Evolutionary conservation across 2,888 invertebrate genomes (phyloP), one percentile per base, ranked within the genome.

Genomic region (Glyphotaelius pellucidus): DNA sequence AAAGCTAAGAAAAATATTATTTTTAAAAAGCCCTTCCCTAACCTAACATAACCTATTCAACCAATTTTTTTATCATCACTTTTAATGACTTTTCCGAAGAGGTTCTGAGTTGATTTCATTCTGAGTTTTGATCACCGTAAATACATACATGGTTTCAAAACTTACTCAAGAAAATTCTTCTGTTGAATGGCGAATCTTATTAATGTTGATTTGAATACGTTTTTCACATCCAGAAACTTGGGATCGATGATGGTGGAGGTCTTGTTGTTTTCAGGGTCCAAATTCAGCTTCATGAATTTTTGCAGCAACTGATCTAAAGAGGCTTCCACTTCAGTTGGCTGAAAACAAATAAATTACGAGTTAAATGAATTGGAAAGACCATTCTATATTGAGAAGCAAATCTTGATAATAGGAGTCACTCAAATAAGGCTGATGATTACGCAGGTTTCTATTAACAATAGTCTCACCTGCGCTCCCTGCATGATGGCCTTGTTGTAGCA

Each of bases 251-350:
- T 42, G 0, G 83, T 30, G 14, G 52, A 25, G 31, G 42, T 42
- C 67, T 86, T 86, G 7, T 90, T 92, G 0, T 94, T 94, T 0
- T 94, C 95, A 1, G 96, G 95, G 83, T 95, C 96, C 14, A 97
- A 96, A 93, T 97, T 96, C 1, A 97, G 94, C 87, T 96, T 95
- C 95, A 96, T 96, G 93, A 97, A 97, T 94, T 97, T 97, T 93
- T 96, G 95, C 30, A 97, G 94, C 0, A 97, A 94, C 80, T 96
- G 95, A 92, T 97, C 96, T 25, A 97, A 93, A 83, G 96, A 96
- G 0, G 96, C 95, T 93, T 97, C 97, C 0, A 96, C 96, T 9
- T 95, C 95, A 0, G 96, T 95, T 7, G 95, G 95, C 97, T 97
- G 94, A 30, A 94, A 95, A 81, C 30, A 84, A 92, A 25, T 11